Percentiles rank a stretch among this genome's conserved stretches.
Conservation (phyloP, 2,888 invertebrate genomes). For the Leptinotarsa tumamoca region DNA sequence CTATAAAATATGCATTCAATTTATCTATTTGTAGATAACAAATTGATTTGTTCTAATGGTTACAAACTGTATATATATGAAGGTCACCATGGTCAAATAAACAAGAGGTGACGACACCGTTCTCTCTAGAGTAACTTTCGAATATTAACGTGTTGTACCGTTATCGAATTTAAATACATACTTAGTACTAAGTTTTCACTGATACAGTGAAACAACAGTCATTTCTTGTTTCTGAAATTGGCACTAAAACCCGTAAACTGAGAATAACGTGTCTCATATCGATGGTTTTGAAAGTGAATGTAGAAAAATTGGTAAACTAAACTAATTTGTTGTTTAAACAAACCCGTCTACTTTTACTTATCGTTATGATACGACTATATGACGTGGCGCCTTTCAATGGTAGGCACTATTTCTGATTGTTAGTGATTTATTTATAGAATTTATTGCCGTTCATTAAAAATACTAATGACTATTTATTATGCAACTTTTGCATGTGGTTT, state of each 20-base stretch:
- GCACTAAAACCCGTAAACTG: not conserved
- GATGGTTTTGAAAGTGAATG: conserved; percentile 13
- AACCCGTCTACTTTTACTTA: conserved; percentile 4
- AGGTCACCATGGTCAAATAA: conserved; percentile 7
- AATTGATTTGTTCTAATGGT: too few relatives aligned
- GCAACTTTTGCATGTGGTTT: conserved; percentile 11
- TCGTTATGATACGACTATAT: not conserved
- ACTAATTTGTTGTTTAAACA: conserved; percentile 6
- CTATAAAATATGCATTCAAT: too few relatives aligned
- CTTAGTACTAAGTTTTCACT: not conserved
- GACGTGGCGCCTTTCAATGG: not conserved
- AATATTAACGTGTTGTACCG: not conserved
- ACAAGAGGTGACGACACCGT: conserved; percentile 6
- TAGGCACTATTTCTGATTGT: conserved; percentile 1
- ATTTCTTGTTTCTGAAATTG: conserved; percentile 9
- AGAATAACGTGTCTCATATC: not conserved
- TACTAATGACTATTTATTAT: not conserved
- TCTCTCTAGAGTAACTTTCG: conserved; percentile 1
- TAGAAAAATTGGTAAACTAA: not conserved
- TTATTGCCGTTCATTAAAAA: conserved; percentile 4
- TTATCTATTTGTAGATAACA: too few relatives aligned
- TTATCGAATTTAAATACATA: conserved; percentile 10
- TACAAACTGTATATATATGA: conserved; percentile 5
- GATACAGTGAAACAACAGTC: not conserved
- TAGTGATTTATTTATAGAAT: conserved; percentile 17